Percentiles rank a stretch among this genome's conserved stretches.
These are phyloP conservation scores for Oostethus manadensis DNA, from an alignment of 2,113 vertebrate species.

Conservation along the genomic window DNA sequence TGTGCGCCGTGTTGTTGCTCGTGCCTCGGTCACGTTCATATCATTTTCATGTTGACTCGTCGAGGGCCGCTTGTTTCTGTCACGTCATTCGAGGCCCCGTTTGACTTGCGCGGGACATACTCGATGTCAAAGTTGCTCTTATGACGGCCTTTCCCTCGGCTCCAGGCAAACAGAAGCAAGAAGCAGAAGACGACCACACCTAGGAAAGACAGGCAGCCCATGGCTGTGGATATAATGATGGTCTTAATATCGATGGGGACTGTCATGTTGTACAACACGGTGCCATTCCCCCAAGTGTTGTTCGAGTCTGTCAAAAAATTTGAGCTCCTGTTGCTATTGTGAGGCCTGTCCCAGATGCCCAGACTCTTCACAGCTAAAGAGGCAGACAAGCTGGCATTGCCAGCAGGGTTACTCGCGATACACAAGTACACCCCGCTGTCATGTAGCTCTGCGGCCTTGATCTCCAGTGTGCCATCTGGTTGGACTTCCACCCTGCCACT, in stretches of 20 bases:
- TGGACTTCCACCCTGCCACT: constrained; percentile 90
- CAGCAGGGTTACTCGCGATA: constrained; percentile 90
- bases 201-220: constrained; percentile 98
- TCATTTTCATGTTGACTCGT: constrained; percentile 99
- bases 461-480: constrained; percentile 89
- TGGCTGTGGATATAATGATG: constrained; percentile 95
- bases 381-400: constrained; percentile 89
- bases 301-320: constrained; percentile 90
- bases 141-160: constrained; percentile 93
- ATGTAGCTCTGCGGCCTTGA: constrained; percentile 91
- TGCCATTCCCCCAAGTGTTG: constrained; percentile 88
- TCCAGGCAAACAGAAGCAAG: constrained; percentile 95
- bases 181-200: constrained; percentile 97
- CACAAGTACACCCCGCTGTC: constrained; percentile 95
- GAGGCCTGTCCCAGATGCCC: constrained; percentile 81
- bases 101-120: constrained; percentile 91
- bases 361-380: constrained; percentile 85
- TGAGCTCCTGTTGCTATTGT: constrained; percentile 90
- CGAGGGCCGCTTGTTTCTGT: constrained; percentile 84
- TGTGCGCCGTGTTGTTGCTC: constrained; percentile 37
- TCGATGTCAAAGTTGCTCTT: constrained; percentile 96
- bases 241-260: constrained; percentile 96
- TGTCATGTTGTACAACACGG: constrained; percentile 86
- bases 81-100: constrained; percentile 77
- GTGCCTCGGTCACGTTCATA: constrained; percentile 64